Conservation (phyloP, 2,113 vertebrate genomes). For the Pyrgilauda ruficollis region DNA sequence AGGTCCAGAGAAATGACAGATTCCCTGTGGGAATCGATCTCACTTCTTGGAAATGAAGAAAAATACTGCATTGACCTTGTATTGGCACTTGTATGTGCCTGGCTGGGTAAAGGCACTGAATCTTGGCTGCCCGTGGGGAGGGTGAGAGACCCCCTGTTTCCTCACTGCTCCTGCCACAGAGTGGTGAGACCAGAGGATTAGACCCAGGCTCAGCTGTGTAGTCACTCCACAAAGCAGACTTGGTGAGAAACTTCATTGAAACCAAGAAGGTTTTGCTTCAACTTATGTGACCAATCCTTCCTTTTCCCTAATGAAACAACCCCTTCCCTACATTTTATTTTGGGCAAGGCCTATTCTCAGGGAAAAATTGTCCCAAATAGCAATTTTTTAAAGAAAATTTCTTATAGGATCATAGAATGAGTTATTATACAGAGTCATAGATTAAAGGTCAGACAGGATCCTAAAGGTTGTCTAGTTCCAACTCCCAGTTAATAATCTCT, state of each 20-base stretch:
- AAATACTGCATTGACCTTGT: not conserved
- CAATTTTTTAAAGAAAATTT: not conserved
- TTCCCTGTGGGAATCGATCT: not conserved
- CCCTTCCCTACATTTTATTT: not conserved
- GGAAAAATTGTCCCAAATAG: not conserved
- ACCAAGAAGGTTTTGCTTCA: not conserved
- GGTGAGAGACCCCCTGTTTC: not conserved
- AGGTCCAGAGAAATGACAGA: not conserved
- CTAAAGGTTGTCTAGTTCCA: not conserved
- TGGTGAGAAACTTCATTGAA: not conserved
- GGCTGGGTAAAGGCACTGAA: not conserved
- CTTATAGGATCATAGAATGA: not conserved
- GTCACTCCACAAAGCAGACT: not conserved
- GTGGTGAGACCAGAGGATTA: rapidly evolving
- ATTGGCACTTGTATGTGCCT: no score
- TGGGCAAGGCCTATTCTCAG: not conserved
- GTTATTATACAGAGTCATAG: not conserved
- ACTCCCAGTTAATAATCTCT: not conserved
- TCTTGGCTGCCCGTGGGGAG: not conserved
- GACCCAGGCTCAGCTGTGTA: not conserved
- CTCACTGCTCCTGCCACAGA: rapidly evolving
- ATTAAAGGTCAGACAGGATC: not conserved
- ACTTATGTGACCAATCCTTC: not conserved
- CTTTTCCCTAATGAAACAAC: not conserved
- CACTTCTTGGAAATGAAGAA: not conserved